Evolutionary conservation across 2,888 invertebrate genomes (phyloP), one percentile per base, ranked within the genome.

Genomic region (Mantis religiosa): DNA sequence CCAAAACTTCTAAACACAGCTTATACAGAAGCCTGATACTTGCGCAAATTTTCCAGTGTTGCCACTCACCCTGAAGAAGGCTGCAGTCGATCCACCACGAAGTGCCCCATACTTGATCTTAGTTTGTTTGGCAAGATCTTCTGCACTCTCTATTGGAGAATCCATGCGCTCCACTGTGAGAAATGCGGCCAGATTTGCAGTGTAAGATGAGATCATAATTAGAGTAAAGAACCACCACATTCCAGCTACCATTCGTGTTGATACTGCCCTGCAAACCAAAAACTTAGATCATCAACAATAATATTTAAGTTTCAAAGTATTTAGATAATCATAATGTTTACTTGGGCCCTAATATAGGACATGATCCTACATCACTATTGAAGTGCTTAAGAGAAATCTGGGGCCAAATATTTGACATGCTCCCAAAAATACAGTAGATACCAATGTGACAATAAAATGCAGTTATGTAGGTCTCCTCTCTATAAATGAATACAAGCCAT

Each of bases 201-300:
- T 99, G 93, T 99, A 99, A 12, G 98, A 98, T 0, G 98, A 98
- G 91, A 98, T 98, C 97, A 99, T 98, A 92, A 98, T 98, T 86
- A 98, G 94, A 0, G 98, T 98, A 93, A 98, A 98, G 93, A 98
- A 98, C 98, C 98, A 98, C 97, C 97, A 97, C 96, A 98, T 98
- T 82, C 98, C 98, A 3, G 97, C 97, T 15, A 98, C 96, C 95
- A 98, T 97, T 90, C 98, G 94, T 0, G 98, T 98, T 0, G 97
- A 97, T 25, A 97, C 96, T 83, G 98, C 97, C 93, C 97, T 97
- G 93, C 82, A 92, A 92, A 12, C n/a, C 54, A 71, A 20, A 41
- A 41, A 41, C 41, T 41, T 41, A 34, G 1, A 41, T 41, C 41
- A 41, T 12, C 12, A 1, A 41, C 41, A 41, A 12, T 12, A 41